Conservation (phyloP, 2,888 invertebrate species). For the Heliothis peltigera region DNA sequence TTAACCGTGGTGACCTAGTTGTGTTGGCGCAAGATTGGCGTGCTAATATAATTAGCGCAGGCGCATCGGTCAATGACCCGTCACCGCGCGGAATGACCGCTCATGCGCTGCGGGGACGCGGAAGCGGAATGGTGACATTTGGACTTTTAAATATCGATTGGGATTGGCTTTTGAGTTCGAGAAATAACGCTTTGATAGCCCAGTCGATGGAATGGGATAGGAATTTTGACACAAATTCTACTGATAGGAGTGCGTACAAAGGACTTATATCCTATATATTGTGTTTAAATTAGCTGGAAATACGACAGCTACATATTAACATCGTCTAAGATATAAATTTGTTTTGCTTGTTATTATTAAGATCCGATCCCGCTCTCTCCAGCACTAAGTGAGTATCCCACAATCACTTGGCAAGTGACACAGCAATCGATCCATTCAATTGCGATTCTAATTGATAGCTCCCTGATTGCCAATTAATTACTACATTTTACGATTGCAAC, state of each 20-base stretch:
- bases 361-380: constrained; percentile 9
- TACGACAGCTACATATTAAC: neutral
- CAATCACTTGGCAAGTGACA: constrained; percentile 53
- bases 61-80: constrained; percentile 56
- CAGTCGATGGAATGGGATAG: no score
- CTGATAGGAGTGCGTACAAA: no score
- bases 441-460: constrained; percentile 42
- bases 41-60: constrained; percentile 47
- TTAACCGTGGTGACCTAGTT: constrained; percentile 51
- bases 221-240: neutral
- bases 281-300: neutral
- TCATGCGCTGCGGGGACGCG: constrained; percentile 30
- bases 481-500: constrained; percentile 34
- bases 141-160: constrained; percentile 18
- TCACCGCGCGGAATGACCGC: constrained; percentile 22
- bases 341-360: neutral
- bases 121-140: constrained; percentile 43
- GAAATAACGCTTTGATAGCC: neutral
- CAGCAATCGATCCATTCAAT: constrained; percentile 54
- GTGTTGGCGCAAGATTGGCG: constrained; percentile 54
- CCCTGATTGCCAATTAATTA: constrained; percentile 57
- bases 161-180: constrained; percentile 4
- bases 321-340: no score
- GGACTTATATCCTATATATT: no score
- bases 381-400: constrained; percentile 6